Percentiles rank a stretch among this genome's conserved stretches.
phyloP scores from a whole-genome alignment of 37 sponge, comb jelly and placozoan genomes.

The Chondrilla cf. caribensis region DNA sequence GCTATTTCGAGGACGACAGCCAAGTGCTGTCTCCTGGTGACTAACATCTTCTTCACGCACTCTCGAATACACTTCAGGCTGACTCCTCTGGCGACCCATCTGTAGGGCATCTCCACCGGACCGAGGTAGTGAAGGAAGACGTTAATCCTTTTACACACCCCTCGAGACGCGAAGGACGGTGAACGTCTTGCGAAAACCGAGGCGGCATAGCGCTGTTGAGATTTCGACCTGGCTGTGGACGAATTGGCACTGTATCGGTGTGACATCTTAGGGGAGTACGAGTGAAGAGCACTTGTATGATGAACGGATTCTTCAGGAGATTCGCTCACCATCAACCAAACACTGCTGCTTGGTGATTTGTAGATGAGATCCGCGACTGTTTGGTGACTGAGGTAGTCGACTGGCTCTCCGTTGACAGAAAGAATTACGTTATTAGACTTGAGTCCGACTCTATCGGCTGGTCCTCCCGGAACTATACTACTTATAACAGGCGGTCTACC shows the following conservation, averaged over 20 bases:
- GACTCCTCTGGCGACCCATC: conserved; percentile 43
- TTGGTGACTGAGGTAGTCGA: conserved; percentile 37
- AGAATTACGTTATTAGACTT: conserved; percentile 48
- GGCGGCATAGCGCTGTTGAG: not conserved
- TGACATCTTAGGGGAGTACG: not conserved
- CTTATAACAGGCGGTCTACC: conserved; percentile 64
- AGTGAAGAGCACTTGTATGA: not conserved
- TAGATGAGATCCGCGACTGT: conserved; percentile 47
- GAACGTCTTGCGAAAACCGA: not conserved
- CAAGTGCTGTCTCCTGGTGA: conserved; percentile 27
- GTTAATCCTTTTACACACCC: conserved; percentile 36
- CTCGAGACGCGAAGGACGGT: not conserved
- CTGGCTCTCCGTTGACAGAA: conserved; percentile 50
- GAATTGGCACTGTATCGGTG: not conserved
- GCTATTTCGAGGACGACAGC: conserved; percentile 52
- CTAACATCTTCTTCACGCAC: conserved; percentile 53
- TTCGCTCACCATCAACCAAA: conserved; percentile 75
- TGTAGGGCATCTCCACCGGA: conserved; percentile 63
- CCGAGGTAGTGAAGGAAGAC: conserved; percentile 65
- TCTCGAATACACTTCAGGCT: conserved; percentile 62
- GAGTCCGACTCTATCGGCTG: conserved; percentile 70
- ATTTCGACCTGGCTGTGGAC: not conserved
- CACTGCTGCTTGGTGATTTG: conserved; percentile 35
- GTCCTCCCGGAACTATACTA: conserved; percentile 60
- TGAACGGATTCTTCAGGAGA: conserved; percentile 13